Percentiles rank a stretch among this genome's conserved stretches.
Evolutionary conservation across 35 echinoderm and acorn worm species (phyloP).

Genomic region (Diadema setosum): DNA sequence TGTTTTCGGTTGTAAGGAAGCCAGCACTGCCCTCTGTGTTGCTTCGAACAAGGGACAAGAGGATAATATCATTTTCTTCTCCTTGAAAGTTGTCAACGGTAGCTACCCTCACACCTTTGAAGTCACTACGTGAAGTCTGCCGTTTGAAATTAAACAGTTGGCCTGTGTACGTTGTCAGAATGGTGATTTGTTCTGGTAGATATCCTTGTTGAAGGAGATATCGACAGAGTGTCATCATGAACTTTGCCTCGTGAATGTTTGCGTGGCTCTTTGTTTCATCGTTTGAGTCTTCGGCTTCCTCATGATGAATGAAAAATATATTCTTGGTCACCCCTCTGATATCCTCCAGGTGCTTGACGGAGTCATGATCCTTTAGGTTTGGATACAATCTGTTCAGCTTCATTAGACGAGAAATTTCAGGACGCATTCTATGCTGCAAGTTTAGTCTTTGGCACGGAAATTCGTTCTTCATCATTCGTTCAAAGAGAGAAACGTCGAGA

Average conservation of each 20-base stretch:
- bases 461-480: slow-evolving; percentile 82
- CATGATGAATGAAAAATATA: slow-evolving; percentile 77
- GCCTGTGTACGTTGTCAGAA: slow-evolving; percentile 78
- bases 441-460: slow-evolving; percentile 33
- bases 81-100: slow-evolving; percentile 87
- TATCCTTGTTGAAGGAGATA: slow-evolving; percentile 90
- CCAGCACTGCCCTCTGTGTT: slow-evolving; percentile 71
- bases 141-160: slow-evolving; percentile 76
- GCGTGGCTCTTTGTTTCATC: slow-evolving; percentile 71
- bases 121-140: slow-evolving; percentile 42
- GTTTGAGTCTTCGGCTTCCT: slow-evolving; percentile 15
- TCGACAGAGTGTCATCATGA: slow-evolving; percentile 47
- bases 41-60: slow-evolving; percentile 87
- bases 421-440: slow-evolving; percentile 86
- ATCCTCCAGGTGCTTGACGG: slow-evolving; percentile 32
- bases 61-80: slow-evolving; percentile 98
- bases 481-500: slow-evolving; percentile 80
- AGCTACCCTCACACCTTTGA: slow-evolving; percentile 57
- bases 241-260: slow-evolving; percentile 71
- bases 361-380: slow-evolving; percentile 42
- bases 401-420: slow-evolving; percentile 72
- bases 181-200: slow-evolving; percentile 67
- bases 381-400: slow-evolving; percentile 66
- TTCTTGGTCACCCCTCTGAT: slow-evolving; percentile 59
- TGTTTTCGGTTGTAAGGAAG: slow-evolving; percentile 73